Conservation (phyloP, 2,888 invertebrate species). For the Zeuzera pyrina region DNA sequence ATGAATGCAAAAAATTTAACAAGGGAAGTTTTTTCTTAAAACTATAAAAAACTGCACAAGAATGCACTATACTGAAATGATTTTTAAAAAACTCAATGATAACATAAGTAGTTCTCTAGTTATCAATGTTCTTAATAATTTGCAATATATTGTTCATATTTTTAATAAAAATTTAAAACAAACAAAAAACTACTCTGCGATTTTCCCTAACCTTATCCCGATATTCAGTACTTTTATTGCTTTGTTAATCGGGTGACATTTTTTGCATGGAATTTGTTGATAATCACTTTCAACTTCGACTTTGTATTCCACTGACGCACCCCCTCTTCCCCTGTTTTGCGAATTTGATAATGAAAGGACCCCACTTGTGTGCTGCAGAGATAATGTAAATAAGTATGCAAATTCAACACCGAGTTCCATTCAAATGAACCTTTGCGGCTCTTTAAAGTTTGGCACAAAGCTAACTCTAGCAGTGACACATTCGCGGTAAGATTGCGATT, state of each 20-base stretch:
- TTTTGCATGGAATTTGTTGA: slow-evolving; percentile 51
- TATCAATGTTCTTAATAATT: too few species aligned
- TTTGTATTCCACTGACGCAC: slow-evolving; percentile 54
- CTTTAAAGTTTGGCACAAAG: slow-evolving; percentile 60
- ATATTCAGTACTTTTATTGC: slow-evolving; percentile 37
- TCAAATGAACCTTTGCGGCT: slow-evolving; percentile 67
- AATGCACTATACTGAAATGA: too few species aligned
- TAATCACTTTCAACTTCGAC: slow-evolving; percentile 59
- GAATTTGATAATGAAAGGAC: slow-evolving; percentile 71
- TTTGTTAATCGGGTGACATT: slow-evolving; percentile 45
- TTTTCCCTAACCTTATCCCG: slow-evolving; percentile 7
- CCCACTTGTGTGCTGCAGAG: slow-evolving; percentile 69
- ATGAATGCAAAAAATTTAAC: too few species aligned
- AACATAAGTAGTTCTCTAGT: too few species aligned
- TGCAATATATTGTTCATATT: too few species aligned
- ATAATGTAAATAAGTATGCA: slow-evolving; percentile 73
- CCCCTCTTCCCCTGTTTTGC: slow-evolving; percentile 47
- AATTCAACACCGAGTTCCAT: slow-evolving; percentile 65
- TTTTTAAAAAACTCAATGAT: too few species aligned
- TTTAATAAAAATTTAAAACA: too few species aligned
- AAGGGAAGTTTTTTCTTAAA: too few species aligned
- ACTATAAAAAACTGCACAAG: too few species aligned
- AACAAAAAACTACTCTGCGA: too few species aligned
- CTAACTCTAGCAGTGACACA: slow-evolving; percentile 36
- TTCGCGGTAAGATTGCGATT: slow-evolving; percentile 27